phyloP scores from a whole-genome alignment of 2,113 vertebrate species.

The Chamaea fasciata region DNA sequence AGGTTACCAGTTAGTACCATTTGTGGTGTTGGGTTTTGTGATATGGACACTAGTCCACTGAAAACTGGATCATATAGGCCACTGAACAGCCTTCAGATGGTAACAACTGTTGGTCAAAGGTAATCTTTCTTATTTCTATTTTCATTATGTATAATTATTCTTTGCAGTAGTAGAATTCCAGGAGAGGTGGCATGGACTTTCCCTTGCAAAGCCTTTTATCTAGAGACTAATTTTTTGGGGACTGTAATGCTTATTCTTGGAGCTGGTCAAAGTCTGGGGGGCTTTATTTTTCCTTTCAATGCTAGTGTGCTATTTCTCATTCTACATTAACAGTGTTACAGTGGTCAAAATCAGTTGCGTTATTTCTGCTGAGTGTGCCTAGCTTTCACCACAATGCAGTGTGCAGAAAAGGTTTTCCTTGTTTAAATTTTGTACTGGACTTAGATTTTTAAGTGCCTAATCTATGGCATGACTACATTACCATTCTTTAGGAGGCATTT shows the following conservation, averaged over 20 bases:
- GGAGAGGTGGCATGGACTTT: neutral
- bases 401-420: neutral
- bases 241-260: neutral
- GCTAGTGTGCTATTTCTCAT: slow-evolving; percentile 9
- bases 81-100: slow-evolving; percentile 65
- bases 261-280: neutral
- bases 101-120: slow-evolving; percentile 67
- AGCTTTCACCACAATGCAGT: neutral
- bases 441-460: neutral
- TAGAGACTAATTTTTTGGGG: neutral
- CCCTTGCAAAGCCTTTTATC: neutral
- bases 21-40: slow-evolving; percentile 69
- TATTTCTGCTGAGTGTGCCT: neutral
- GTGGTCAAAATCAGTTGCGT: neutral
- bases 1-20: slow-evolving; percentile 66
- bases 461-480: neutral
- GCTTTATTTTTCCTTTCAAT: slow-evolving; percentile 28
- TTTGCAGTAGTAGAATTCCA: slow-evolving; percentile 10
- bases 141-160: slow-evolving; percentile 40
- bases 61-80: slow-evolving; percentile 69
- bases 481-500: neutral
- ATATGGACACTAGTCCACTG: slow-evolving; percentile 68
- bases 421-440: neutral
- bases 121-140: slow-evolving; percentile 70
- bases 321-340: neutral